Percentiles rank a stretch among this genome's conserved stretches.
Conservation (phyloP, 2,113 vertebrate genomes). For the Bombycilla garrulus region DNA sequence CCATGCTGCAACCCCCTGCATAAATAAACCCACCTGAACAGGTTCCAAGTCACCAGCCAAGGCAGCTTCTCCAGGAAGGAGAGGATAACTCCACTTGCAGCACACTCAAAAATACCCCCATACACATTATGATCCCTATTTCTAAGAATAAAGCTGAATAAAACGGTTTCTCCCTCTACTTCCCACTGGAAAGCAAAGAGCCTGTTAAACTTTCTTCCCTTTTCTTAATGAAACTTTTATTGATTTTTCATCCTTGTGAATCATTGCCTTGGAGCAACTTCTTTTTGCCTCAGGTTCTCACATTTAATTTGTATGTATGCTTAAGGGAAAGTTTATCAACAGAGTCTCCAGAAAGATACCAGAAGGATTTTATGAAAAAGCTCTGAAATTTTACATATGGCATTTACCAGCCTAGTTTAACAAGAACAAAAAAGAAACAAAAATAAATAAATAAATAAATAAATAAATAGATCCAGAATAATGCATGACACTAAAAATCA, state of each 20-base stretch:
- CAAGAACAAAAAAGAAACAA: neutral
- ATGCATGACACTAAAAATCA: constrained; percentile 4
- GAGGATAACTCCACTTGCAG: neutral
- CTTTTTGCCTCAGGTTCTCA: constrained; percentile 77
- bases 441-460: neutral
- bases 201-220: constrained; percentile 66
- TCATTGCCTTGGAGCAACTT: constrained; percentile 81
- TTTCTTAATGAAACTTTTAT: constrained; percentile 83
- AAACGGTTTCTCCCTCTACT: constrained; percentile 33
- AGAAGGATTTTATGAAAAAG: constrained; percentile 65
- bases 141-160: constrained; percentile 24
- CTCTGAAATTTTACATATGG: constrained; percentile 43
- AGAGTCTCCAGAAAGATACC: constrained; percentile 55
- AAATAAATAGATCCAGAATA: neutral
- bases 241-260: constrained; percentile 87
- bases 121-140: neutral
- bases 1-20: rapidly evolving
- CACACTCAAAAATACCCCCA: neutral
- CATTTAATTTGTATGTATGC: constrained; percentile 81
- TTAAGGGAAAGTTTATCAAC: constrained; percentile 76
- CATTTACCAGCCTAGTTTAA: constrained; percentile 51
- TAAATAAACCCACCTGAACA: neutral
- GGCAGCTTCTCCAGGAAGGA: neutral
- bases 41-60: neutral
- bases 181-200: constrained; percentile 50